Conservation (phyloP, 30 jellyfish, hydroid and myxozoan species). For the Turritopsis rubra region DNA sequence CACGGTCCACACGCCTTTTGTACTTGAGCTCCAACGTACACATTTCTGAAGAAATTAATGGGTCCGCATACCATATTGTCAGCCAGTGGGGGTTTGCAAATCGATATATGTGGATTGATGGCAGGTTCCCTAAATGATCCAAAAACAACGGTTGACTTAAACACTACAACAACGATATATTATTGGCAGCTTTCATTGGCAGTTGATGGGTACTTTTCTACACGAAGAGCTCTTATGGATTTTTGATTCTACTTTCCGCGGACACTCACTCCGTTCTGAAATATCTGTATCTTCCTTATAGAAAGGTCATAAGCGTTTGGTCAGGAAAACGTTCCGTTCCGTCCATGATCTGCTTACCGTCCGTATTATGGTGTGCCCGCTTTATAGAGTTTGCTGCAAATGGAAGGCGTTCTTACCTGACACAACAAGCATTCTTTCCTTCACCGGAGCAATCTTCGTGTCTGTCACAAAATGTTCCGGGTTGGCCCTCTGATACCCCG, state of each 20-base stretch:
- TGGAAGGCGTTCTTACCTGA: slow-evolving; percentile 40
- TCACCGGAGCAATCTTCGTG: slow-evolving; percentile 98
- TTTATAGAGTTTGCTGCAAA: not conserved
- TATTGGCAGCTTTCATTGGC: no score
- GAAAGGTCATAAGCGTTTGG: no score
- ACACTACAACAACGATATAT: no score
- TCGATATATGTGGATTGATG: slow-evolving; percentile 83
- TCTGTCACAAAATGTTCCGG: slow-evolving; percentile 97
- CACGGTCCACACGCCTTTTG: slow-evolving; percentile 97
- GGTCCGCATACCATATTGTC: slow-evolving; percentile 94
- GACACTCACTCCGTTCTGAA: no score
- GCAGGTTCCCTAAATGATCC: slow-evolving; percentile 76
- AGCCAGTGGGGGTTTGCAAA: slow-evolving; percentile 92
- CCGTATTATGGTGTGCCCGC: no score
- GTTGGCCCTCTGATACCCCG: slow-evolving; percentile 91
- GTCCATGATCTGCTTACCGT: no score
- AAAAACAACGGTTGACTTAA: not conserved
- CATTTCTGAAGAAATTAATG: slow-evolving; percentile 84
- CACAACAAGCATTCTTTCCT: slow-evolving; percentile 94
- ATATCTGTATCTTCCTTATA: no score
- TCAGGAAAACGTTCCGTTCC: no score
- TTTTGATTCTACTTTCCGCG: no score
- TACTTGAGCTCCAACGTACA: slow-evolving; percentile 90
- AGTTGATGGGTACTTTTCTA: no score
- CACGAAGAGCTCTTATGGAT: no score